Evolutionary conservation across 2,113 vertebrate genomes (phyloP), one percentile per base, ranked within the genome.

Genomic region (Chaetorhynchus papuensis): DNA sequence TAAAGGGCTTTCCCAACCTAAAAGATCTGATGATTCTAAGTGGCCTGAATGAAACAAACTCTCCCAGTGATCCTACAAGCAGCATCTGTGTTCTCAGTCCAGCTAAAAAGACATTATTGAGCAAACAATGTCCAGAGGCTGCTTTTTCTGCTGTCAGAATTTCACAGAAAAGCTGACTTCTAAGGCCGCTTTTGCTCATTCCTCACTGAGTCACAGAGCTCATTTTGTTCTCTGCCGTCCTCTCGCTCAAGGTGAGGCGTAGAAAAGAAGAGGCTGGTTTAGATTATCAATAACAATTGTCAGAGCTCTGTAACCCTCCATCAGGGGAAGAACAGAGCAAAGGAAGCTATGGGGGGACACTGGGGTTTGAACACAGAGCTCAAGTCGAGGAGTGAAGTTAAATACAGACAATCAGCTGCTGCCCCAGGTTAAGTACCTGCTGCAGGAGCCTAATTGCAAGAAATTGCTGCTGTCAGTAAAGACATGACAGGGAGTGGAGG

Each of bases 391-490:
- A 83, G 42, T 11, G 77, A 81, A 94, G 69, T 92, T 94, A 95
- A 97, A 93, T 15, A 33, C 61, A 95, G 78, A 88, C 90, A 87
- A 94, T 92, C 88, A 80, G 72, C 59, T 52, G 28, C 26, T 94
- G 94, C 76, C 95, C 72, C 4, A 37, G 96, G 95, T 96, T 97
- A 96, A 97, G 53, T 39, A 95, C 91, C 90, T 96, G 83, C 93
- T 95, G 96, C 89, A 93, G 85, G 76, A 93, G 64, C 92, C 90
- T 95, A 97, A 97, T 90, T 95, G 91, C 84, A 69, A 83, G 83
- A 78, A 95, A 93, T 83, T 87, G 65, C 54, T 94, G 37, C 93
- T 93, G 94, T 87, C 90, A 78, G 54, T 44, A 57, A 78, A 86
- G 91, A 79, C 85, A 66, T 4, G 13, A 47, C 70, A 77, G 13